These are phyloP conservation scores for Crocodylus rhombifer DNA, from an alignment of 2,797 vertebrate species.

Conservation along the genomic window DNA sequence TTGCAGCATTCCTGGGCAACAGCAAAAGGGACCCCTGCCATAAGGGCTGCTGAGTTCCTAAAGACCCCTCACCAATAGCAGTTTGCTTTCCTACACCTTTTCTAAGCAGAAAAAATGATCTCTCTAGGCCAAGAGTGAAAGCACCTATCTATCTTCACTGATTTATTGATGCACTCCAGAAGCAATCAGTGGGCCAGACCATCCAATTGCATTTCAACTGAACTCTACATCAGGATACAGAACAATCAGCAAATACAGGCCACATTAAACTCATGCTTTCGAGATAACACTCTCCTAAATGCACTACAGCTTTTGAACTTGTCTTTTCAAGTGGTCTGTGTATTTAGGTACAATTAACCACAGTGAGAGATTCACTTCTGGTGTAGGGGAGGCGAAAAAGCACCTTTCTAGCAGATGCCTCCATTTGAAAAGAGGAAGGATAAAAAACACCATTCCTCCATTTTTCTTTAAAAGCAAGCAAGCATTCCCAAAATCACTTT, in stretches of 20 bases:
- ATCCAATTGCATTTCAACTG: neutral
- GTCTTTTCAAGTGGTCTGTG: accelerated
- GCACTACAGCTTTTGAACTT: neutral
- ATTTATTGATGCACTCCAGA: neutral
- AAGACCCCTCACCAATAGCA: accelerated
- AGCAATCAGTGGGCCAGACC: neutral
- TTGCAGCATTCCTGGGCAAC: neutral
- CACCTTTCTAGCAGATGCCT: neutral
- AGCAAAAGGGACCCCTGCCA: neutral
- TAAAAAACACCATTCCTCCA: neutral
- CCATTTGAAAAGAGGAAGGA: neutral
- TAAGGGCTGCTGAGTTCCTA: neutral
- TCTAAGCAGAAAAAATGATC: neutral
- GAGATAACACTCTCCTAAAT: accelerated
- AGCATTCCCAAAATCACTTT: too few species aligned
- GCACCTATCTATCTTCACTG: too few species aligned
- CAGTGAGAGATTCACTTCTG: accelerated
- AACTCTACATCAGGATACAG: neutral
- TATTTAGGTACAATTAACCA: accelerated
- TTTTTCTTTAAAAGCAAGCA: too few species aligned
- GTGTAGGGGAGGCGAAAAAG: accelerated
- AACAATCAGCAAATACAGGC: accelerated
- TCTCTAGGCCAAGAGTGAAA: neutral
- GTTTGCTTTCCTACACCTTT: neutral
- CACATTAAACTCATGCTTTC: neutral